Evolutionary conservation across 2,113 vertebrate species (phyloP), one percentile per base, ranked within the genome.

Genomic region (Nothobranchius kuhntae): DNA sequence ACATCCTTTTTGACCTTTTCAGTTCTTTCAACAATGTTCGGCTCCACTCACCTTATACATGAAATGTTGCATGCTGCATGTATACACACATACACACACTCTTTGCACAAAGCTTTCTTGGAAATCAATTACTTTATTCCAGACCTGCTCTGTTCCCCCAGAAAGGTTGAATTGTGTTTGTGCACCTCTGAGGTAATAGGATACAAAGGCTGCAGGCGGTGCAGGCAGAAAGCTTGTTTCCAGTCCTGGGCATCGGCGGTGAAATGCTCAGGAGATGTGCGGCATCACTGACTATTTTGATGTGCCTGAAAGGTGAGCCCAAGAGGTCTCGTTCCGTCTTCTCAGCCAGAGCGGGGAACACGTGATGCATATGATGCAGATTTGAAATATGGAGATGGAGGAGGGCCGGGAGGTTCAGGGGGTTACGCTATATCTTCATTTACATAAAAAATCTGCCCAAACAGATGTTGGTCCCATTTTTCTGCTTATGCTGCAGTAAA

Each of bases 1-100:
- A 78, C 85, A 82, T 77, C 73, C 61, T 21, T n/a, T 83, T 85
- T 89, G 77, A 91, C 90, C 81, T 89, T 87, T 87, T 79, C 59
- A 54, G 62, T 26, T 54, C 51, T 59, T 68, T 35, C 55, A 26
- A 35, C 58, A 21, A 62, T 58, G 78, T 72, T 64, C 70, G 58
- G 62, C 70, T 73, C 47, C 42, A 35, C 62, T 65, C 42, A 21
- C 65, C 76, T 67, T 57, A 65, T 64, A 66, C 38, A 75, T 48
- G 50, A 75, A 77, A 59, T 42, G 69, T 50, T 54, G 15, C 47
- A 3, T 30, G 24, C 61, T 61, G 61, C 45, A 65, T 42, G 52
- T 56, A 44, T 68, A 71, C 59, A 54, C 46, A 40, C 46, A 59
- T 38, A 65, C 70, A 71, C 59, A 54, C 46, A 35, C 46, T 56